These are phyloP conservation scores for Thamnophis elegans DNA, from an alignment of 2,797 vertebrate genomes.

Conservation along the genomic window DNA sequence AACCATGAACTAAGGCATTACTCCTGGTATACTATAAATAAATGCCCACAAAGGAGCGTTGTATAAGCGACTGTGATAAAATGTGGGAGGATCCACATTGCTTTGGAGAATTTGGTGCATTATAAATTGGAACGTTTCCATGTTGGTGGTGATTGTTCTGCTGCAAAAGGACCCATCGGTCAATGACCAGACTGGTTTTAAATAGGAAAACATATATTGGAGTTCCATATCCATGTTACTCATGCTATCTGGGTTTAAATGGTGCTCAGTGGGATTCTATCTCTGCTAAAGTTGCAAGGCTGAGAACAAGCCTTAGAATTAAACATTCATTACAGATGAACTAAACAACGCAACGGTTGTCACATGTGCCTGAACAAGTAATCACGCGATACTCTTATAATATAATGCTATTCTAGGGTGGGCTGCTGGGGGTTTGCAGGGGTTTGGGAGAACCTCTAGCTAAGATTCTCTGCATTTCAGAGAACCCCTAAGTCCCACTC, in stretches of 20 bases:
- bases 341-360: background rate
- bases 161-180: background rate
- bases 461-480: too few relatives aligned
- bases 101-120: background rate
- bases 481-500: too few relatives aligned
- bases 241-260: background rate
- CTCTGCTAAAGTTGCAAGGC: background rate
- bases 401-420: background rate
- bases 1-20: background rate
- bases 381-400: background rate
- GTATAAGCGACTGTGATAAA: conserved; percentile 1
- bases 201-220: background rate
- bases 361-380: background rate
- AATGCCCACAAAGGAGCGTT: conserved; percentile 28
- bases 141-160: background rate
- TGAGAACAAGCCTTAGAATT: background rate
- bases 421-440: too few relatives aligned
- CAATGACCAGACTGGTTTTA: background rate
- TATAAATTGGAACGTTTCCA: background rate
- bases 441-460: too few relatives aligned
- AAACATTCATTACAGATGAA: background rate
- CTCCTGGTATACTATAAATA: background rate
- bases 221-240: background rate
- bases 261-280: background rate
- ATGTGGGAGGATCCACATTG: background rate